Evolutionary conservation across 2,888 invertebrate genomes (phyloP).

Genomic region (Hipparchia sbordonii): DNA sequence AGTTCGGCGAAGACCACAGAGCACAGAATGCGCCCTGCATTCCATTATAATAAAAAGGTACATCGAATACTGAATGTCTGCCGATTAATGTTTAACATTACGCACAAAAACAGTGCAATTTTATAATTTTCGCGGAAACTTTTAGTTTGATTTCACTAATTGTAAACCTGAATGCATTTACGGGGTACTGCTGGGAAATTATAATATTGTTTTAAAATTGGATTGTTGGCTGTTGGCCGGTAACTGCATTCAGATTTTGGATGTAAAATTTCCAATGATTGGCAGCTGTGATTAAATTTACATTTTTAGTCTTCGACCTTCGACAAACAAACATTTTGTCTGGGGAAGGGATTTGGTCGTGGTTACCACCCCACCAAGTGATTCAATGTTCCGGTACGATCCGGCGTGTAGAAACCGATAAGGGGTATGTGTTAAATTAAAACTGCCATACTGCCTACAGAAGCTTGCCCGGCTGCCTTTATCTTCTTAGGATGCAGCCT

Average conservation of each 20-base stretch:
- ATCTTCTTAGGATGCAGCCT: too few species aligned
- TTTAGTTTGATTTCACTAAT: conserved; percentile 47
- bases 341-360: too few species aligned
- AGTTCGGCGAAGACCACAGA: conserved; percentile 43
- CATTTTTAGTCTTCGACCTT: too few species aligned
- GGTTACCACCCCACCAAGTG: too few species aligned
- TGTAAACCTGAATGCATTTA: conserved; percentile 42
- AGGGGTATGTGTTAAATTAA: too few species aligned
- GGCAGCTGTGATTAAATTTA: too few species aligned
- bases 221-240: conserved; percentile 7
- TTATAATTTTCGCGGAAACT: conserved; percentile 46
- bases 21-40: conserved; percentile 50
- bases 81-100: conserved; percentile 62
- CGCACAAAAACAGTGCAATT: conserved; percentile 53
- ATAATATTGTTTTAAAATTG: conserved; percentile 26
- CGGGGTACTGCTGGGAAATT: conserved; percentile 24
- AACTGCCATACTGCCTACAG: too few species aligned
- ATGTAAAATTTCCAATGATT: background rate
- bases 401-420: too few species aligned
- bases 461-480: too few species aligned
- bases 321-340: too few species aligned
- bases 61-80: conserved; percentile 64
- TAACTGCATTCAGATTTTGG: background rate
- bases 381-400: too few species aligned
- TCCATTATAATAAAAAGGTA: conserved; percentile 59